These are phyloP conservation scores for Hyles euphorbiae DNA, from an alignment of 1,140 invertebrate genomes.

Conservation along the genomic window DNA sequence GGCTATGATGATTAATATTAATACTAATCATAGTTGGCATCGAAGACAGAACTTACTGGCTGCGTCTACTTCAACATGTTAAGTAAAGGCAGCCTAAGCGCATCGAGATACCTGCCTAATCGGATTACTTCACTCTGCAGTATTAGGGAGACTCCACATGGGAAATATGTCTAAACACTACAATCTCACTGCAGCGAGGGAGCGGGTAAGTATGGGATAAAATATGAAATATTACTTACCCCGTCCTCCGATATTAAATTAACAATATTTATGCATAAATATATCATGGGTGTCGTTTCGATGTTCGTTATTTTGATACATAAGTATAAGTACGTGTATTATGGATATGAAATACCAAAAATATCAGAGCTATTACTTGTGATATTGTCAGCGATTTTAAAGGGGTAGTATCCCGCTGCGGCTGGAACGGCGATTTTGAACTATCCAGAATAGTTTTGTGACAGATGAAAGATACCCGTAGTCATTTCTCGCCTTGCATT, in stretches of 20 bases:
- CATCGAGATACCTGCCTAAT: constrained; percentile 34
- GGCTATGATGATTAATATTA: neutral
- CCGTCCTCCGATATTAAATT: neutral
- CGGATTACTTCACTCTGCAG: constrained; percentile 42
- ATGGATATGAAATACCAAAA: no score
- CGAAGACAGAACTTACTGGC: constrained; percentile 1
- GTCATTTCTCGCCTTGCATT: no score
- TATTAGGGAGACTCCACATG: constrained; percentile 42
- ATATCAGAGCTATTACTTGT: no score
- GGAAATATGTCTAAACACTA: constrained; percentile 50
- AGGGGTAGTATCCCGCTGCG: no score
- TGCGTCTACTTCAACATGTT: constrained; percentile 11
- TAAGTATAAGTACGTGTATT: no score
- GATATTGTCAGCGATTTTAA: no score
- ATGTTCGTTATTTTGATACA: no score
- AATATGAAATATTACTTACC: no score
- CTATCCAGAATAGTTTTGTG: no score
- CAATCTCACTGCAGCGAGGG: constrained; percentile 18
- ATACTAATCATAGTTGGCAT: neutral
- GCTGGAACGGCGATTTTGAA: no score
- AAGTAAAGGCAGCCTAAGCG: constrained; percentile 22
- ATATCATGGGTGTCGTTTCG: neutral
- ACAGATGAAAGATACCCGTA: no score
- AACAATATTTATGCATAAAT: neutral
- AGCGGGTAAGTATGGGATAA: neutral